These are phyloP conservation scores for Aphelenchoides avenae DNA, from an alignment of 1,140 invertebrate genomes.

Conservation along the genomic window DNA sequence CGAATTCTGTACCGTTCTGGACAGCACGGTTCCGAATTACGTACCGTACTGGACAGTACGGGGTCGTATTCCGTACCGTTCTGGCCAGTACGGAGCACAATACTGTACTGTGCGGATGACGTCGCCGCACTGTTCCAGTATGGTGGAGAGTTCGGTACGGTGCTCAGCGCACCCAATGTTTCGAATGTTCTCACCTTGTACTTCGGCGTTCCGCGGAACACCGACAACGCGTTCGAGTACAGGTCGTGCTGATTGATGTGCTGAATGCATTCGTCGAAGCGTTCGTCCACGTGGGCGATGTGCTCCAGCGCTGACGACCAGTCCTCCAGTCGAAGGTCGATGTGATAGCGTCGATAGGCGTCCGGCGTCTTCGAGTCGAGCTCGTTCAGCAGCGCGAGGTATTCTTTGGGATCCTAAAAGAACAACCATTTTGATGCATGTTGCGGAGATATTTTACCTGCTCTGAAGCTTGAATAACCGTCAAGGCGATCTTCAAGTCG, in stretches of 20 bases:
- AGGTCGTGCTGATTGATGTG: conserved; percentile 71
- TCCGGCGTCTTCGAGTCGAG: conserved; percentile 70
- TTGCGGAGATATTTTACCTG: conserved; percentile 61
- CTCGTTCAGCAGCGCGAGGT: conserved; percentile 78
- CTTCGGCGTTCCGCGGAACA: conserved; percentile 64
- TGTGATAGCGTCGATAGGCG: conserved; percentile 71
- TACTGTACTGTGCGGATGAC: no score
- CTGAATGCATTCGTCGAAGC: conserved; percentile 69
- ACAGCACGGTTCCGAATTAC: no score
- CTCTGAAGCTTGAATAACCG: conserved; percentile 76
- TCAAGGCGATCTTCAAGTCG: conserved; percentile 76
- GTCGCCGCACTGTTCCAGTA: no score
- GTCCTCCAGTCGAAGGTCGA: conserved; percentile 76
- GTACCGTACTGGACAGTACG: no score
- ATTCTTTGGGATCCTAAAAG: conserved; percentile 81
- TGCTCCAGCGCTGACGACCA: conserved; percentile 71
- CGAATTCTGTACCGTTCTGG: no score
- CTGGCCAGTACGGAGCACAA: no score
- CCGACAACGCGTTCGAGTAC: conserved; percentile 68
- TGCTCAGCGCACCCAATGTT: no score
- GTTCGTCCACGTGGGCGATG: conserved; percentile 64
- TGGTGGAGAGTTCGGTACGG: no score
- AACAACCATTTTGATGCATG: conserved; percentile 12
- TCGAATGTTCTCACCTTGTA: conserved; percentile 62
- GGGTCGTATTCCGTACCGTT: no score